Evolutionary conservation across 2,113 vertebrate genomes (phyloP).

Genomic region (Mus spicilegus): DNA sequence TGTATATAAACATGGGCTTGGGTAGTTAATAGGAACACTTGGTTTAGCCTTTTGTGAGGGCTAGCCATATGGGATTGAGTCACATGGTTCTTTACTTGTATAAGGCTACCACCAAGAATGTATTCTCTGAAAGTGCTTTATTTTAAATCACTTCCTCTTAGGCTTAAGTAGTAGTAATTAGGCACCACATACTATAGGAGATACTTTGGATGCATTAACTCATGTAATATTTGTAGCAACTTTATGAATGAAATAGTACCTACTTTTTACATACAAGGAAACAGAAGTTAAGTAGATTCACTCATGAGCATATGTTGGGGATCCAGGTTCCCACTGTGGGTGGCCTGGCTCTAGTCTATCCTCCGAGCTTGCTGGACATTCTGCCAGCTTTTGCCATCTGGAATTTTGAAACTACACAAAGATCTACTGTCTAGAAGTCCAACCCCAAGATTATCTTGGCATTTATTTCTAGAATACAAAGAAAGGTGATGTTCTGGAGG

Average conservation of each 20-base stretch:
- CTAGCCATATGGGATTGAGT: neutral
- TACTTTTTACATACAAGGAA: neutral
- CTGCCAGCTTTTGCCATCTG: neutral
- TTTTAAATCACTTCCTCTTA: neutral
- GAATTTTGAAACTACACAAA: neutral
- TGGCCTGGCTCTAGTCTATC: neutral
- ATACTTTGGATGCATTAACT: neutral
- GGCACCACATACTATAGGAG: neutral
- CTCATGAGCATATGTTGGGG: neutral
- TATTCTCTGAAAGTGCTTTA: neutral
- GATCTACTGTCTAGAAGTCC: neutral
- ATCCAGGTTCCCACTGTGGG: neutral
- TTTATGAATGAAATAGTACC: neutral
- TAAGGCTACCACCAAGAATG: neutral
- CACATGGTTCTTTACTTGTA: neutral
- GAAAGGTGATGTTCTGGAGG: neutral
- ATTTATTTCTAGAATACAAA: constrained; percentile 6
- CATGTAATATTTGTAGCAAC: neutral
- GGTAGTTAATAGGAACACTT: neutral
- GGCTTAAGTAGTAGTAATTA: neutral
- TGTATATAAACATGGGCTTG: neutral
- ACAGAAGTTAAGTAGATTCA: neutral
- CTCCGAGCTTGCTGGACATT: neutral
- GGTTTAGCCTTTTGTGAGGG: neutral
- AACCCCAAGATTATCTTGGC: neutral